These are phyloP conservation scores for Stegana nigrithorax DNA, from an alignment of 2,888 invertebrate genomes.

Conservation along the genomic window DNA sequence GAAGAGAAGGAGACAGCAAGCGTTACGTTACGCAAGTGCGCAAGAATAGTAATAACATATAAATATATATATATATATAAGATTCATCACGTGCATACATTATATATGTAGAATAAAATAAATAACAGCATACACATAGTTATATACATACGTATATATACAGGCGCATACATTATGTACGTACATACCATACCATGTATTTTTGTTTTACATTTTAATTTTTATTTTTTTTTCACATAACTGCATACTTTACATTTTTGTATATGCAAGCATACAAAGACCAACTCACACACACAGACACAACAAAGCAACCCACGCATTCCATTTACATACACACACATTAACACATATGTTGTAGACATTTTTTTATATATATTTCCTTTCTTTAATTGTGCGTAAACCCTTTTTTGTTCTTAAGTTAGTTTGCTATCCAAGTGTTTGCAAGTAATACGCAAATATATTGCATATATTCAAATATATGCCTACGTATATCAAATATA, in stretches of 20 bases:
- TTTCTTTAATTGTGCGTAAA: neutral
- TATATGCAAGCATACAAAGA: no score
- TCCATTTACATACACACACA: neutral
- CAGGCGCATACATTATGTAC: no score
- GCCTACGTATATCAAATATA: neutral
- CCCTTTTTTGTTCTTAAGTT: neutral
- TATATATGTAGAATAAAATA: slow-evolving; percentile 1
- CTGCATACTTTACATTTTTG: no score
- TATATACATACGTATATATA: neutral
- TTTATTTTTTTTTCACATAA: neutral
- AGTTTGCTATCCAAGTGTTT: neutral
- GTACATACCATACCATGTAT: no score
- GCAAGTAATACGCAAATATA: no score
- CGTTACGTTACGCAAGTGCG: no score
- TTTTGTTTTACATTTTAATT: neutral
- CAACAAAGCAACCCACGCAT: neutral
- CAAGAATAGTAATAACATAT: neutral
- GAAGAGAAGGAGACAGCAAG: no score
- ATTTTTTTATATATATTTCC: neutral
- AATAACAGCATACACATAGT: neutral
- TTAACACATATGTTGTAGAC: neutral
- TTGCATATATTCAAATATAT: no score
- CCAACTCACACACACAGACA: neutral
- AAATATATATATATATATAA: neutral
- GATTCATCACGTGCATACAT: slow-evolving; percentile 5